These are phyloP conservation scores for Plodia interpunctella DNA, from an alignment of 1,140 invertebrate genomes.

Conservation along the genomic window DNA sequence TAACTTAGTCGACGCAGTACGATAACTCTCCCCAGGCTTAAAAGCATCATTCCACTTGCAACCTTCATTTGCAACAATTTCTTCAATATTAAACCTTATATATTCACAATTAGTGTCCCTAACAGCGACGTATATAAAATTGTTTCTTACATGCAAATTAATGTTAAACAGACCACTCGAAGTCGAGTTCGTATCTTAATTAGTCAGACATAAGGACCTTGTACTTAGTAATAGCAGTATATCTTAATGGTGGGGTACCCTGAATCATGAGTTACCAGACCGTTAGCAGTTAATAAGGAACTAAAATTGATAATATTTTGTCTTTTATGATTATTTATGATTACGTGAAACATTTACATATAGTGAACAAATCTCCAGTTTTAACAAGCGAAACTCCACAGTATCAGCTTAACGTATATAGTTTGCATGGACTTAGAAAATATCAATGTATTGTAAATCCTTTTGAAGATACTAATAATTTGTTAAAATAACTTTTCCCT, in stretches of 20 bases:
- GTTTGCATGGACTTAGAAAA: too few relatives aligned
- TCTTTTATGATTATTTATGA: not conserved
- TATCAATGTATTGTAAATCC: too few relatives aligned
- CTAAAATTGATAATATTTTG: not conserved
- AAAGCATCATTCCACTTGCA: conserved; percentile 52
- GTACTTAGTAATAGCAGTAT: conserved; percentile 12
- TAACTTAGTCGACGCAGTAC: conserved; percentile 38
- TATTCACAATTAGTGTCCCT: conserved; percentile 8
- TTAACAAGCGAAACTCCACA: too few relatives aligned
- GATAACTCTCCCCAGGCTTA: conserved; percentile 33
- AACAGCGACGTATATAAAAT: conserved; percentile 12
- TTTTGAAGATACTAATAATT: too few relatives aligned
- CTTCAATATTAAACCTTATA: conserved; percentile 30
- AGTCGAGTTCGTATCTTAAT: conserved; percentile 54
- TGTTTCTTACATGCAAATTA: conserved; percentile 41
- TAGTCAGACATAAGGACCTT: conserved; percentile 46
- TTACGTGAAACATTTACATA: too few relatives aligned
- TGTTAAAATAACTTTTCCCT: too few relatives aligned
- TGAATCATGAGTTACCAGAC: conserved; percentile 26
- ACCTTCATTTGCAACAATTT: conserved; percentile 17
- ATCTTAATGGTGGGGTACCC: conserved; percentile 4
- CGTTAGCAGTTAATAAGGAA: conserved; percentile 21
- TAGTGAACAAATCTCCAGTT: too few relatives aligned
- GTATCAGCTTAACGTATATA: too few relatives aligned
- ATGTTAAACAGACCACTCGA: conserved; percentile 41